Percentiles rank a stretch among this genome's conserved stretches.
Evolutionary conservation across 1,140 invertebrate genomes (phyloP).

Genomic region (Sinonovacula constricta): DNA sequence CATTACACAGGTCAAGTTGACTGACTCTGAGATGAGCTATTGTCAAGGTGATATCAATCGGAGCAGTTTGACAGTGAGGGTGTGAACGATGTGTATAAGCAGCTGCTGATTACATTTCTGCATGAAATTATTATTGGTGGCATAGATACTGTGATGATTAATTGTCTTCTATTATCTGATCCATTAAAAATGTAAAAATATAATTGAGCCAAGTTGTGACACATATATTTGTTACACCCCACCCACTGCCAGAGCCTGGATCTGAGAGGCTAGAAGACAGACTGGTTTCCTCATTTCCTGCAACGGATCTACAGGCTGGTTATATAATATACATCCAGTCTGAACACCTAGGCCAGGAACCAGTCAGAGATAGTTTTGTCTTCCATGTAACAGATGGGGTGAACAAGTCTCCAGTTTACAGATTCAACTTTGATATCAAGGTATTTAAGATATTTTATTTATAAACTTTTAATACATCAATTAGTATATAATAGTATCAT

Average conservation of each 20-base stretch:
- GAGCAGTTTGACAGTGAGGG: no score
- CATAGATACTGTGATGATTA: no score
- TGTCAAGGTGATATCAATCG: no score
- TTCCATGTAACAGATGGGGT: conserved; percentile 75
- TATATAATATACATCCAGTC: conserved; percentile 73
- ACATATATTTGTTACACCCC: no score
- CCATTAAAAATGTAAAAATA: no score
- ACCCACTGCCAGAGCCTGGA: conserved; percentile 20
- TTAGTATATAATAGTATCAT: background rate
- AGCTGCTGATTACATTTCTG: no score
- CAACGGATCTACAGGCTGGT: conserved; percentile 67
- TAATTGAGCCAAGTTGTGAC: no score
- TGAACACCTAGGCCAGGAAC: conserved; percentile 73
- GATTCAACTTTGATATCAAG: conserved; percentile 72
- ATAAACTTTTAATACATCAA: background rate
- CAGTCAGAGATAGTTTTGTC: conserved; percentile 68
- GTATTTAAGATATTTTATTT: conserved; percentile 62
- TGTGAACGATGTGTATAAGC: no score
- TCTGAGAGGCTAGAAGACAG: conserved; percentile 23
- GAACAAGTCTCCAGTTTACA: conserved; percentile 67
- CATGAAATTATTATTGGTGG: no score
- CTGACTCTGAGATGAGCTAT: no score
- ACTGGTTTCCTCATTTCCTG: conserved; percentile 65
- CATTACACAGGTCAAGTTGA: no score
- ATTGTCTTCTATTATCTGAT: no score